A percentile compares a stretch with the other conserved stretches of the same genome.
These are phyloP conservation scores for Ephialtes manifestator DNA, from an alignment of 2,888 invertebrate species.

Conservation along the genomic window DNA sequence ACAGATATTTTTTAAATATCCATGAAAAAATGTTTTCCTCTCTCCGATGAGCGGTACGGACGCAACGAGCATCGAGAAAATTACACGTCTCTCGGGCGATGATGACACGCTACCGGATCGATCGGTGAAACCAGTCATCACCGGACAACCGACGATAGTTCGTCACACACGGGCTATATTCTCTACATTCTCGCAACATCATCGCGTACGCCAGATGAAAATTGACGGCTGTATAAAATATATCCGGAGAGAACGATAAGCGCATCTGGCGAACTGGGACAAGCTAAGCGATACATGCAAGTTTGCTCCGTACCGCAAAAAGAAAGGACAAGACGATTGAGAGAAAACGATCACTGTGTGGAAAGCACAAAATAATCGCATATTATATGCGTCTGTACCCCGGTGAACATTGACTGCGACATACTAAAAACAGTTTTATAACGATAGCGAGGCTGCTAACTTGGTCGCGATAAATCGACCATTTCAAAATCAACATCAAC, in stretches of 20 bases:
- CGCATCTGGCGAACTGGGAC: conserved; percentile 58
- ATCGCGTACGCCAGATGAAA: conserved; percentile 44
- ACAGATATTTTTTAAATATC: neutral
- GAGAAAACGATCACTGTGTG: conserved; percentile 53
- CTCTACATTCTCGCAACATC: conserved; percentile 13
- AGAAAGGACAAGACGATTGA: conserved; percentile 36
- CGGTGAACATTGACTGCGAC: neutral
- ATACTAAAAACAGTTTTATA: conserved; percentile 24
- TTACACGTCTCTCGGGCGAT: conserved; percentile 56
- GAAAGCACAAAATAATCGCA: conserved; percentile 50
- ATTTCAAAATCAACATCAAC: conserved; percentile 9
- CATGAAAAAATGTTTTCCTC: conserved; percentile 3
- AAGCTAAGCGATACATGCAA: conserved; percentile 41
- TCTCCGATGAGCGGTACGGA: neutral
- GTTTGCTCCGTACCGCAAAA: conserved; percentile 9
- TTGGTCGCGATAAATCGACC: conserved; percentile 42
- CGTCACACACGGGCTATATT: conserved; percentile 17
- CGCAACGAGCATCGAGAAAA: conserved; percentile 55
- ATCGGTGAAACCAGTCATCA: conserved; percentile 66
- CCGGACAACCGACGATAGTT: conserved; percentile 40
- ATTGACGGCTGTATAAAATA: conserved; percentile 54
- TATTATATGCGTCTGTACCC: conserved; percentile 26
- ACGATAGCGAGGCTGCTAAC: conserved; percentile 37
- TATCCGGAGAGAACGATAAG: conserved; percentile 66
- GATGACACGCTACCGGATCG: conserved; percentile 60